These are phyloP conservation scores for Haliclona indistincta DNA, from an alignment of 37 sponge, comb jelly and placozoan species.

Conservation along the genomic window DNA sequence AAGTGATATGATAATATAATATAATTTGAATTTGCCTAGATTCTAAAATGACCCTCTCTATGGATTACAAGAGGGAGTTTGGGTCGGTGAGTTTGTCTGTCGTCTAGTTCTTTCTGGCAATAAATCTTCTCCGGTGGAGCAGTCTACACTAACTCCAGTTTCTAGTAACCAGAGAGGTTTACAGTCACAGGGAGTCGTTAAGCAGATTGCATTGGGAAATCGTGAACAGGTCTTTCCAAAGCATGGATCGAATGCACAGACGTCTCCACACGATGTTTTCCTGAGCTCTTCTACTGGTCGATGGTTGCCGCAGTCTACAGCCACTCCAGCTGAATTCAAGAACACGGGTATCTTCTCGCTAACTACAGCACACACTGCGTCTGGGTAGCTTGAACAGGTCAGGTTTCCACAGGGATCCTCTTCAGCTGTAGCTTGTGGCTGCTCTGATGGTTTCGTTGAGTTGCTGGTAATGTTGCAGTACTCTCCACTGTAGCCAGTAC, in stretches of 20 bases:
- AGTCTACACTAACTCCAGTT: constrained; percentile 44
- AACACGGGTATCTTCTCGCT: constrained; percentile 33
- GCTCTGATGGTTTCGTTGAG: no score
- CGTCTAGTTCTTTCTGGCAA: not conserved
- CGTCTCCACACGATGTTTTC: not conserved
- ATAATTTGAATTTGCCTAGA: no score
- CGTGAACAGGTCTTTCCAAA: constrained; percentile 12
- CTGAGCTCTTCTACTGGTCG: not conserved
- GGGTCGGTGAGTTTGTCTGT: no score
- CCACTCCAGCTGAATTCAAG: constrained; percentile 1
- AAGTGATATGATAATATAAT: no score
- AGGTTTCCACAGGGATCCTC: constrained; percentile 26
- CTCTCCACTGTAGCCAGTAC: constrained; percentile 22
- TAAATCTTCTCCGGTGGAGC: constrained; percentile 13
- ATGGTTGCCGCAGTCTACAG: constrained; percentile 20
- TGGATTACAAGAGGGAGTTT: no score
- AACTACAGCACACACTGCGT: constrained; percentile 47
- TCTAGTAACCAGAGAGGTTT: constrained; percentile 12
- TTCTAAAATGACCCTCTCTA: no score
- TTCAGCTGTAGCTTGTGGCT: no score
- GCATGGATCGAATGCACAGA: constrained; percentile 57
- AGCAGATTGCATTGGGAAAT: constrained; percentile 45
- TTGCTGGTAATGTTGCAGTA: constrained; percentile 5
- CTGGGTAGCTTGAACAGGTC: constrained; percentile 28
- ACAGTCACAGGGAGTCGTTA: constrained; percentile 39